Percentiles rank a stretch among this genome's conserved stretches.
Conservation (phyloP, 2,888 invertebrate genomes). For the Laothoe populi region DNA sequence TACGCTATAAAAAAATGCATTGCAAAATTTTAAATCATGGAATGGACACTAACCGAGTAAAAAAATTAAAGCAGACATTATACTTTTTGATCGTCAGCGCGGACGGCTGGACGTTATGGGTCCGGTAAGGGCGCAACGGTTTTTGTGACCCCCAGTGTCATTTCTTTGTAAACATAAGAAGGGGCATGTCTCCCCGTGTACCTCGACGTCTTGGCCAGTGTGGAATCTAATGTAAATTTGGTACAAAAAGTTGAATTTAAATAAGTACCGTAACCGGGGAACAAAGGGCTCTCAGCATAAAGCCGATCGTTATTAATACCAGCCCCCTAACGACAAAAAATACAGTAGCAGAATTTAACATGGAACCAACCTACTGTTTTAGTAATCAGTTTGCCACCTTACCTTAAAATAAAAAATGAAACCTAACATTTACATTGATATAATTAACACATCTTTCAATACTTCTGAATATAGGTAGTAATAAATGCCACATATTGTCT, state of each 20-base stretch:
- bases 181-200: slow-evolving; percentile 71
- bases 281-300: slow-evolving; percentile 72
- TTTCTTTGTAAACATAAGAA: slow-evolving; percentile 62
- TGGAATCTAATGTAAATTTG: slow-evolving; percentile 82
- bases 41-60: slow-evolving; percentile 69
- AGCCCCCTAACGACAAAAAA: slow-evolving; percentile 64
- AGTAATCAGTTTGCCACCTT: slow-evolving; percentile 14
- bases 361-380: slow-evolving; percentile 24
- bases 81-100: slow-evolving; percentile 70
- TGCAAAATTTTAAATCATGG: slow-evolving; percentile 72
- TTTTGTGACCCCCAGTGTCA: slow-evolving; percentile 84
- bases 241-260: slow-evolving; percentile 83
- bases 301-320: slow-evolving; percentile 73
- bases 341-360: slow-evolving; percentile 34
- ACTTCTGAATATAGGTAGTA: too few relatives aligned
- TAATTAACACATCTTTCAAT: too few relatives aligned
- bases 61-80: slow-evolving; percentile 62
- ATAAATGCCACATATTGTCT: too few relatives aligned
- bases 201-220: slow-evolving; percentile 73
- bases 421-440: not conserved
- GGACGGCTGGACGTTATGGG: slow-evolving; percentile 80
- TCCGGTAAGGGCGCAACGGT: slow-evolving; percentile 77
- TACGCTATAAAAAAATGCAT: slow-evolving; percentile 59
- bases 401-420: not conserved
- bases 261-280: slow-evolving; percentile 74